Evolutionary conservation across 2,888 invertebrate genomes (phyloP), one percentile per base, ranked within the genome.

Genomic region (Artemia sinica): DNA sequence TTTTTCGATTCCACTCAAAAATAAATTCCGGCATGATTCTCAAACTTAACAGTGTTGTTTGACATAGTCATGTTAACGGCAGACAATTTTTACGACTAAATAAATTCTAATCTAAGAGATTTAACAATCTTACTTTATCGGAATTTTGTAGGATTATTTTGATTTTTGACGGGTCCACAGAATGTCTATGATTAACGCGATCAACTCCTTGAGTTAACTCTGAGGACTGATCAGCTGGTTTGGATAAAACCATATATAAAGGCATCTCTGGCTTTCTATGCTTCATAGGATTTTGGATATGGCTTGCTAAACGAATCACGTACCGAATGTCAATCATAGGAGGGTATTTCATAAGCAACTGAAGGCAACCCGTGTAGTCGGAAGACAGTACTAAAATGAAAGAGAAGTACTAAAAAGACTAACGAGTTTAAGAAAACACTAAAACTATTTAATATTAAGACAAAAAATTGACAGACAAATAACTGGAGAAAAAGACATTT

Each of bases 311-410:
- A 66, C 82, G 80, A 66, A 86, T 80, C 73, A 86, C 82, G 73
- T 81, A 78, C 70, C 81, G 80, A 2, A 86, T 82, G 75, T 86
- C 86, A 41, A 82, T 81, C 67, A 83, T 81, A 10, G 81, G 80
- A 1, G 86, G 86, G 77, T 84, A 86, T 68, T 84, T 79, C 86
- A 87, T 86, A 69, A 87, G 78, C 73, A 81, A 81, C 49, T 82
- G 83, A 69, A 86, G 79, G 74, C 85, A 84, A 3, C 82, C 80
- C 0, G 84, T 83, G 75, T 86, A 85, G 75, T 86, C 86, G 73
- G 82, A 81, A 14, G 78, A 74, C 58, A 86, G 75, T 73, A 86
- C 84, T 85, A 76, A 28, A 28, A 28, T 28, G 28, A 28, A 28
- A 28, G 28, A 28, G 4, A 28, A 28, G 28, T 28, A 28, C 2